Conservation (phyloP, 2,113 vertebrate species). For the Athene cunicularia region DNA sequence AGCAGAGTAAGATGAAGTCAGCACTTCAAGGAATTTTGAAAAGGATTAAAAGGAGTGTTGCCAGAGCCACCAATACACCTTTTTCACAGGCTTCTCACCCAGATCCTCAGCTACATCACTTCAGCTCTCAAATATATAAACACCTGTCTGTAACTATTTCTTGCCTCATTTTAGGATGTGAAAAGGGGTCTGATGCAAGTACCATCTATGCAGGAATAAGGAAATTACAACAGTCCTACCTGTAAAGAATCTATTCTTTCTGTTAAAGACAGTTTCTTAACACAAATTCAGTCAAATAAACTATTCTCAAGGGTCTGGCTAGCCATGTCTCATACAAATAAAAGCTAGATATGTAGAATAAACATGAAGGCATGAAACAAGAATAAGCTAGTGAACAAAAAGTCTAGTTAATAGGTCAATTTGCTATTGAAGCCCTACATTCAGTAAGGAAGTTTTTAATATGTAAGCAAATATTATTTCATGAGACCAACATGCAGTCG, state of each 20-base stretch:
- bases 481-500: neutral
- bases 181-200: neutral
- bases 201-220: rapidly evolving
- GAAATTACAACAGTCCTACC: neutral
- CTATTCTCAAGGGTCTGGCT: neutral
- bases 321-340: neutral
- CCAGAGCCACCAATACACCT: neutral
- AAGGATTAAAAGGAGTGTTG: neutral
- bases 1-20: neutral
- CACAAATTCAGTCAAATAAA: neutral
- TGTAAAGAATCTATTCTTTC: neutral
- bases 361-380: neutral
- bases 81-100: neutral
- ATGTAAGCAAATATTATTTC: neutral
- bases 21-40: neutral
- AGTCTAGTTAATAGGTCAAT: neutral
- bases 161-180: neutral
- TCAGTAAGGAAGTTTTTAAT: neutral
- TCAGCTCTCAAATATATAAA: neutral
- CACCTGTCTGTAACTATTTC: neutral
- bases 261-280: neutral
- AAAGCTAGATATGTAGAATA: neutral
- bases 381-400: neutral
- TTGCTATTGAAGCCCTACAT: neutral
- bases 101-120: neutral